phyloP scores from a whole-genome alignment of 2,113 vertebrate genomes.

The Malurus elegans region DNA sequence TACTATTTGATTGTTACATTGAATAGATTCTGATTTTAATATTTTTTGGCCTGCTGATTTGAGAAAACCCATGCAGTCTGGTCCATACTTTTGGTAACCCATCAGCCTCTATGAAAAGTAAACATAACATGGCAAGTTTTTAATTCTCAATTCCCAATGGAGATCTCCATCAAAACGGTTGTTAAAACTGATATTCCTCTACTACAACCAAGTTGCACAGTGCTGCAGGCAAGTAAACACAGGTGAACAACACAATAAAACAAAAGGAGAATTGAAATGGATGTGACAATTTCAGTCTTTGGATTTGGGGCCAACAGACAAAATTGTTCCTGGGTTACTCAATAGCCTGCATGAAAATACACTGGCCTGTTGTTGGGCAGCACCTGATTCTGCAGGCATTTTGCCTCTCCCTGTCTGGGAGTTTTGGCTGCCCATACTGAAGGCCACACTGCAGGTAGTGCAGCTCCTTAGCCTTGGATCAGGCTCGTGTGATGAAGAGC shows the following conservation, averaged over 20 bases:
- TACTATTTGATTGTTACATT: neutral
- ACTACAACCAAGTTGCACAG: neutral
- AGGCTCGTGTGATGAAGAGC: neutral
- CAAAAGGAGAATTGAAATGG: neutral
- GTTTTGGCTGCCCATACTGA: neutral
- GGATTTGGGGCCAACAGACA: neutral
- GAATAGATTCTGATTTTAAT: neutral
- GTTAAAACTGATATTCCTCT: neutral
- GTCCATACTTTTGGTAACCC: neutral
- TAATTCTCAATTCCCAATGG: neutral
- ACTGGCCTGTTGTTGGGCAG: neutral
- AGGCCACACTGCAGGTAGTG: fast-evolving
- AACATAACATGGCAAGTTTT: neutral
- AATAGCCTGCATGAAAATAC: neutral
- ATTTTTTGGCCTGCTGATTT: neutral
- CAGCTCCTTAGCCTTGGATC: neutral
- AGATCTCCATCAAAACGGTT: neutral
- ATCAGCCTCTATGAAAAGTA: neutral
- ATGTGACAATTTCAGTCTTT: neutral
- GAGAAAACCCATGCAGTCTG: neutral
- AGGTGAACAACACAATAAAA: neutral
- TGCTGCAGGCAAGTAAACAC: neutral
- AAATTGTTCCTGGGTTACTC: neutral
- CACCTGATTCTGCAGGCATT: neutral
- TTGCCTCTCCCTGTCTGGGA: neutral